phyloP scores from a whole-genome alignment of 2,888 invertebrate species.

The Subacronicta megacephala region DNA sequence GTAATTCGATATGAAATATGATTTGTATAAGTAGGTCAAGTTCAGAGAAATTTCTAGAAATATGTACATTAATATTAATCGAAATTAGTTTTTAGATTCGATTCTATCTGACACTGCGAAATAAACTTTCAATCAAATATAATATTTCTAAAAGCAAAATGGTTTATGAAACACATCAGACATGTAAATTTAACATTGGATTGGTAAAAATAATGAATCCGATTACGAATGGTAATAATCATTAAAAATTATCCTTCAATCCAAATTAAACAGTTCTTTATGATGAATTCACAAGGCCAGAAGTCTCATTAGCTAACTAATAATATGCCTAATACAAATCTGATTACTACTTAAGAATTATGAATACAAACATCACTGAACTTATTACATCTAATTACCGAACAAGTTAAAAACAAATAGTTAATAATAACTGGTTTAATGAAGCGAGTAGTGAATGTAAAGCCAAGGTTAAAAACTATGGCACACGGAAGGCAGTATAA shows the following conservation, averaged over 20 bases:
- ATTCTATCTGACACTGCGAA: too few species aligned
- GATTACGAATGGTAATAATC: too few species aligned
- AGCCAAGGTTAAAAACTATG: slow-evolving; percentile 55
- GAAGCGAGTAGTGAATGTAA: slow-evolving; percentile 55
- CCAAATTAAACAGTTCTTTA: slow-evolving; percentile 2
- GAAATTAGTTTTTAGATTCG: too few species aligned
- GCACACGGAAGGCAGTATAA: slow-evolving; percentile 53
- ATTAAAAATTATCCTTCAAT: slow-evolving; percentile 5
- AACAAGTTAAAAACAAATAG: slow-evolving; percentile 41
- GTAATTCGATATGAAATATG: too few species aligned
- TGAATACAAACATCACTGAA: slow-evolving; percentile 25
- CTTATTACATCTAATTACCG: slow-evolving; percentile 40
- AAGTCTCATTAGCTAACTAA: slow-evolving; percentile 7
- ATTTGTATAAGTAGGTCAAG: too few species aligned
- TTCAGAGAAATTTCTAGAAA: too few species aligned
- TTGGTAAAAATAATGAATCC: too few species aligned
- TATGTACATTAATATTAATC: too few species aligned
- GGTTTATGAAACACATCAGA: too few species aligned
- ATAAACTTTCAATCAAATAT: too few species aligned
- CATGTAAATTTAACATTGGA: too few species aligned
- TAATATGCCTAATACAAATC: slow-evolving; percentile 11
- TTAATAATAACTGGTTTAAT: slow-evolving; percentile 46
- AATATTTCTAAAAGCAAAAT: too few species aligned
- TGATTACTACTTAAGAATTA: slow-evolving; percentile 14
- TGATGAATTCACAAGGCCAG: slow-evolving; percentile 16